These are phyloP conservation scores for Magallana angulata DNA, from an alignment of 1,140 invertebrate species.

Conservation along the genomic window DNA sequence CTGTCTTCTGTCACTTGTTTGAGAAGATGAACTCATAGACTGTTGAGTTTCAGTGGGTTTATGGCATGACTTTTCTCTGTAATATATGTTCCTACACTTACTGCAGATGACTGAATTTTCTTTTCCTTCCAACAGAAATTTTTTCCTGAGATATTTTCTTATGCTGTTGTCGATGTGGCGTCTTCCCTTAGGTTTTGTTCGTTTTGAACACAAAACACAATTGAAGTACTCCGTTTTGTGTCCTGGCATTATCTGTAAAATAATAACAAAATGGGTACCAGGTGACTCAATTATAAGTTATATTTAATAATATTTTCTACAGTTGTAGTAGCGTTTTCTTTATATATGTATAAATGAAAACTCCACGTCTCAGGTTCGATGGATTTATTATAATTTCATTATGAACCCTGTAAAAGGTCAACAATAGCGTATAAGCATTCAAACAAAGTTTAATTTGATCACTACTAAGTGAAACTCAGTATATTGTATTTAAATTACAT, in stretches of 20 bases:
- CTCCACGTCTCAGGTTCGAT: no score
- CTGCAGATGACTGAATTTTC: conserved; percentile 20
- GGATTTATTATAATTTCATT: no score
- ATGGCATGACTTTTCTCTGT: conserved; percentile 1
- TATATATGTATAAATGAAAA: no score
- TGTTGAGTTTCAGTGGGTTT: background rate
- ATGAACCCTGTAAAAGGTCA: no score
- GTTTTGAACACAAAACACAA: conserved; percentile 41
- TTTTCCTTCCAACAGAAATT: conserved; percentile 5
- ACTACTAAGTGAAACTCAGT: no score
- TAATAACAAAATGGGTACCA: no score
- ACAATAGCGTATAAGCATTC: no score
- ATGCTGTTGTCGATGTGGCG: background rate
- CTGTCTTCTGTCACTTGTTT: background rate
- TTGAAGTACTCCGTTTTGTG: background rate
- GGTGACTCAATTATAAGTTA: no score
- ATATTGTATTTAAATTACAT: no score
- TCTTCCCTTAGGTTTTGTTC: conserved; percentile 31
- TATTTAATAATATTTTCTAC: no score
- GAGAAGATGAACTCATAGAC: background rate
- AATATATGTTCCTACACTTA: background rate
- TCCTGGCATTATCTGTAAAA: background rate
- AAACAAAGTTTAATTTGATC: no score
- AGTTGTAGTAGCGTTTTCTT: no score
- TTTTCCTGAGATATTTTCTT: conserved; percentile 10